phyloP scores from a whole-genome alignment of 2,113 vertebrate species.

The Enhydra lutris region DNA sequence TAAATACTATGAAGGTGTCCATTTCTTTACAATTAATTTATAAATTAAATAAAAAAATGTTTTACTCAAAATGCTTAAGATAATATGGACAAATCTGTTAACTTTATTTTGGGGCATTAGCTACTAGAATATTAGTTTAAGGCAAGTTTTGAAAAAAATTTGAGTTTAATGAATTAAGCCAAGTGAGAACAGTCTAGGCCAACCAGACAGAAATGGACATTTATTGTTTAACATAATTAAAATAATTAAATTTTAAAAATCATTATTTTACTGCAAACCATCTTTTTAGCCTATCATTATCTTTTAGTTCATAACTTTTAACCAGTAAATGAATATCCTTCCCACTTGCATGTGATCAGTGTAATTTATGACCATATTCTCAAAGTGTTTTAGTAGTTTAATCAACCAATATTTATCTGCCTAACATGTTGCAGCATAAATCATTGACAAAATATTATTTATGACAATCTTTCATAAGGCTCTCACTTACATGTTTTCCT shows the following conservation, averaged over 20 bases:
- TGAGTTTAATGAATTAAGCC: background rate
- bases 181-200: background rate
- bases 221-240: background rate
- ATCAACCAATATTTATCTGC: background rate
- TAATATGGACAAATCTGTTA: background rate
- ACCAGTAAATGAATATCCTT: background rate
- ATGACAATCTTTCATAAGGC: background rate
- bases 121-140: background rate
- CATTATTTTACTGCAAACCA: background rate
- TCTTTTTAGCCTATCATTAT: background rate
- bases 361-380: background rate
- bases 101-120: background rate
- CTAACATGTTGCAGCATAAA: background rate
- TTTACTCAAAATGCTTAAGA: background rate
- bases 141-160: background rate
- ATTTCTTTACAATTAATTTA: background rate
- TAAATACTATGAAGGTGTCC: background rate
- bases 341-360: background rate
- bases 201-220: background rate
- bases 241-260: background rate
- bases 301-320: background rate
- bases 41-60: conserved; percentile 7
- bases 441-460: background rate
- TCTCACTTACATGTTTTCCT: background rate
- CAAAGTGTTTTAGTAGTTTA: background rate